A percentile compares a stretch with the other conserved stretches of the same genome.
These are phyloP conservation scores for Rallus limicola DNA, from an alignment of 2,113 vertebrate species.

Conservation along the genomic window DNA sequence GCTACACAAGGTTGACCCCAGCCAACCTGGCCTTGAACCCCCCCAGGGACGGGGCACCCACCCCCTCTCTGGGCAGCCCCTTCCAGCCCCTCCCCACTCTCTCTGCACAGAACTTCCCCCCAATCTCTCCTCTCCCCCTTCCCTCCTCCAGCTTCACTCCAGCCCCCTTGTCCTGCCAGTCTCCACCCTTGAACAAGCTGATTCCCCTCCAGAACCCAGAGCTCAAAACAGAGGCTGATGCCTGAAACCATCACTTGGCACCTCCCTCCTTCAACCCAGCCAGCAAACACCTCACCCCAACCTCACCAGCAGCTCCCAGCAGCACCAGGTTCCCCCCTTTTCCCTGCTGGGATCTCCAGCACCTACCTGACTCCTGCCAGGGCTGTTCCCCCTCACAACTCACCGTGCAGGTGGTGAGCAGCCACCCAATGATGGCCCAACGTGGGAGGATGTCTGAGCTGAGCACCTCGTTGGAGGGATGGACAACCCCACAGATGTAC, in stretches of 20 bases:
- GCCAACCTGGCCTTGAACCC: too few relatives aligned
- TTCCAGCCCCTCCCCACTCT: too few relatives aligned
- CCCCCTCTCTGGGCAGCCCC: too few relatives aligned
- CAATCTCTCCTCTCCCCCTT: too few relatives aligned
- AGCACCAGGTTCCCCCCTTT: background rate
- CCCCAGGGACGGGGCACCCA: too few relatives aligned
- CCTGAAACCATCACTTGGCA: background rate
- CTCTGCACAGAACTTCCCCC: too few relatives aligned
- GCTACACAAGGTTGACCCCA: too few relatives aligned
- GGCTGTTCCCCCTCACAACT: background rate
- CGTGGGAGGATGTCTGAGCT: slow-evolving; percentile 97
- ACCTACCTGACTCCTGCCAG: rapidly evolving
- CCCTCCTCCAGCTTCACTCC: too few relatives aligned
- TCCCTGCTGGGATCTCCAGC: too few relatives aligned
- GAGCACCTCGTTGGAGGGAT: slow-evolving; percentile 95
- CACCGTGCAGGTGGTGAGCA: slow-evolving; percentile 97
- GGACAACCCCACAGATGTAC: slow-evolving; percentile 96
- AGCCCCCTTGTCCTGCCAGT: too few relatives aligned
- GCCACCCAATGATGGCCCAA: slow-evolving; percentile 98
- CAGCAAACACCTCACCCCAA: background rate
- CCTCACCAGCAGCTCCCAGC: background rate
- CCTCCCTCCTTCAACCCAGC: background rate
- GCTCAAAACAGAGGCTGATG: background rate
- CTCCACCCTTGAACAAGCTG: too few relatives aligned
- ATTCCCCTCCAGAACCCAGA: background rate